Evolutionary conservation across 1,140 invertebrate species (phyloP), one percentile per base, ranked within the genome.

Genomic region (Lepidotrigona ventralis): DNA sequence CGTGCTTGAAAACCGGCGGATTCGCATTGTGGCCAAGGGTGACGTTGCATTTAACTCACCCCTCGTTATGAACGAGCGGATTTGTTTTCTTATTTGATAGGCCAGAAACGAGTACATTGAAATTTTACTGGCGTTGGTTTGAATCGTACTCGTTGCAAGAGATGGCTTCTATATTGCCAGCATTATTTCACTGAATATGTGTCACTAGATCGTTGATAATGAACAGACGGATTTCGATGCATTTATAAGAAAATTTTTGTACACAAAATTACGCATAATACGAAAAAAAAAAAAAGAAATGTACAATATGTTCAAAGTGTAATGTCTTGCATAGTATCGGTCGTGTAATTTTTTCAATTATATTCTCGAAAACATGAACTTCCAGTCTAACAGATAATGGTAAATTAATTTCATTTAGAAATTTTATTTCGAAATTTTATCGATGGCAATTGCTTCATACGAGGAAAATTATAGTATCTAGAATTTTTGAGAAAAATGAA

Each of bases 1-100:
- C 23, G 3, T 15, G 33, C 21, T 46, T 15, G 39, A 56, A 73
- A 73, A 26, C 21, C 46, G 8, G 14, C 9, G 8, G 39, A 69
- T 21, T n/a, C 23, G 23, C 15, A 15, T 70, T n/a, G 33, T 39
- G 19, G 39, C 1, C 33, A 17, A 5, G 33, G 12, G 21, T 8
- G 21, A 23, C 68, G 68, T 70, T 33, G 17, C 64, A 12, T 68
- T 70, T 23, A n/a, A 46, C 66, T 19, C 3, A 0, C 2, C 0
- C 1, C 12, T 46, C 14, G 39, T 23, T 17, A 39, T 21, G 29
- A 23, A 60, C 70, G 51, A 63, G 33, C 14, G 26, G n/a, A 11
- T 46, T 58, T 51, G 8, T 86, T 82, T 86, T 83, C 85, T 79
- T 81, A 54, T 83, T 73, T 26, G 21, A 60, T 9, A 15, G 33